Conservation (phyloP, 2,888 invertebrate genomes). For the Chloromyia formosa region DNA sequence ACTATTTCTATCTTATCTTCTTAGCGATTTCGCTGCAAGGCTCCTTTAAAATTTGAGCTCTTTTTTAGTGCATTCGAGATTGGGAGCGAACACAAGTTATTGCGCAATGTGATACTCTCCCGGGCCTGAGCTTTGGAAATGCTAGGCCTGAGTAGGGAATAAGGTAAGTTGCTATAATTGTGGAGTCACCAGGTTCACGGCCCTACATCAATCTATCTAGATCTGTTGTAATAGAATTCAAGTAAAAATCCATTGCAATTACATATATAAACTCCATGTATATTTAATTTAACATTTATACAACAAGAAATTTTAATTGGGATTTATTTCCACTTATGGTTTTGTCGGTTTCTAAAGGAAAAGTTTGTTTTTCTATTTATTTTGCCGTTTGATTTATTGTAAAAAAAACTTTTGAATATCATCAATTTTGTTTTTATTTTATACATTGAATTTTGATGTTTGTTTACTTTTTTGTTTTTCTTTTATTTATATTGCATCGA, state of each 20-base stretch:
- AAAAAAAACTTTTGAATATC: conserved; percentile 4
- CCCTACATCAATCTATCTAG: no score
- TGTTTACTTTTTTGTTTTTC: not conserved
- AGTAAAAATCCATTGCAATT: not conserved
- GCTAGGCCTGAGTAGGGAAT: no score
- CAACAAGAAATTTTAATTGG: conserved; percentile 49
- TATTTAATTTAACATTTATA: conserved; percentile 52
- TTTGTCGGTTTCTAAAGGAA: conserved; percentile 19
- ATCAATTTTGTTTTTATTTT: conserved; percentile 2
- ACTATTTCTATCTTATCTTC: no score
- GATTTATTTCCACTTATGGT: conserved; percentile 36
- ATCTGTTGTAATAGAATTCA: no score
- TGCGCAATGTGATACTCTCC: no score
- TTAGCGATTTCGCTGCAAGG: no score
- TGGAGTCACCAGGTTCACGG: no score
- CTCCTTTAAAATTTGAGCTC: no score
- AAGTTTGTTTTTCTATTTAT: conserved; percentile 1
- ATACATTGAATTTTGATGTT: not conserved
- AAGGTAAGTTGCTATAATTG: no score
- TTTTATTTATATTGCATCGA: not conserved
- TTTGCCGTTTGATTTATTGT: conserved; percentile 13
- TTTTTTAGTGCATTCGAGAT: no score
- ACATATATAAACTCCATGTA: conserved; percentile 52
- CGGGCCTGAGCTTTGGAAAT: no score
- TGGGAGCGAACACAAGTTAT: no score